These are phyloP conservation scores for Dendrophyllia cribrosa DNA, from an alignment of 64 coral and sea anemone genomes.

Conservation along the genomic window DNA sequence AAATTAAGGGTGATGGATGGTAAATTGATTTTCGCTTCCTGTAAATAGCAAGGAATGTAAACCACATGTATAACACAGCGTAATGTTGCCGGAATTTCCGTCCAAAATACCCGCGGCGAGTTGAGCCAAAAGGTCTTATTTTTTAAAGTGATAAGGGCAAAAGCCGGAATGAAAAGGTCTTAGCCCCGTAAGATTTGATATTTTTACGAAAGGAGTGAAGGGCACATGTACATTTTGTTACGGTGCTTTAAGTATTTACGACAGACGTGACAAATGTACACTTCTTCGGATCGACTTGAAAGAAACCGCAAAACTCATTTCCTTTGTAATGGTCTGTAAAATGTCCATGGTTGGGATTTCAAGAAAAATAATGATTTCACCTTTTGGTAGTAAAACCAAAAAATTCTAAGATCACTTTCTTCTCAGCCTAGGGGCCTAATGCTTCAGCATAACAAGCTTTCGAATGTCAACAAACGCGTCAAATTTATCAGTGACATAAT, in stretches of 20 bases:
- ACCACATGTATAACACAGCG: not conserved
- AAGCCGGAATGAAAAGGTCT: not conserved
- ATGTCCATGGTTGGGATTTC: not conserved
- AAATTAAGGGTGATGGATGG: conserved; percentile 72
- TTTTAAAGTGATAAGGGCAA: not conserved
- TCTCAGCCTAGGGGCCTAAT: no score
- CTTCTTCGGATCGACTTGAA: not conserved
- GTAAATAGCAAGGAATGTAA: conserved; percentile 19
- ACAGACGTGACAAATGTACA: conserved; percentile 25
- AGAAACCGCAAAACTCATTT: conserved; percentile 41
- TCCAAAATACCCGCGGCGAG: not conserved
- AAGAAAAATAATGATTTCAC: not conserved
- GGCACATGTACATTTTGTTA: not conserved
- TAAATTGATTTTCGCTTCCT: conserved; percentile 63
- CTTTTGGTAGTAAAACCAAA: not conserved
- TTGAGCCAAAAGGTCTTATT: not conserved
- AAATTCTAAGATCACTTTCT: no score
- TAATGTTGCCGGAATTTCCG: conserved; percentile 29
- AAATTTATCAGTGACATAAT: not conserved
- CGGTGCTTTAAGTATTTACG: not conserved
- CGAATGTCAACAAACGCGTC: not conserved
- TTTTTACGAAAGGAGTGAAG: not conserved
- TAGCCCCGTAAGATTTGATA: not conserved
- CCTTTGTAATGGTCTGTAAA: conserved; percentile 10
- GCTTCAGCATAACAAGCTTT: not conserved